Evolutionary conservation across 2,888 invertebrate species (phyloP).

Genomic region (Plemyria rubiginata): DNA sequence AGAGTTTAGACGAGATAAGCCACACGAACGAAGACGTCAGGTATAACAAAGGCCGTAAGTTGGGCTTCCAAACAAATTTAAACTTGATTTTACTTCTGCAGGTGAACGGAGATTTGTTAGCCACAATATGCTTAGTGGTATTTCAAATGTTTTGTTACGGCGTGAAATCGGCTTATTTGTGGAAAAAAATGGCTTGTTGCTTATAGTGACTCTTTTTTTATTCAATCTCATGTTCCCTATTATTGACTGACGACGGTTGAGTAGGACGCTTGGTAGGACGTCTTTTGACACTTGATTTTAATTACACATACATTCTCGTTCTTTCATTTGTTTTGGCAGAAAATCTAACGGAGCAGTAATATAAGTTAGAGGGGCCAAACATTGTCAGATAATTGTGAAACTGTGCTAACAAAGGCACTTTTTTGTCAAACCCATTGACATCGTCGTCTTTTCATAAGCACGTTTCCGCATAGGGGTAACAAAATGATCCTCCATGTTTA

Average conservation of each 20-base stretch:
- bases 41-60: constrained; percentile 54
- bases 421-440: too few species aligned
- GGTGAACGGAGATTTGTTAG: constrained; percentile 15
- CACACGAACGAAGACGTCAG: constrained; percentile 56
- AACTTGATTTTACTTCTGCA: constrained; percentile 37
- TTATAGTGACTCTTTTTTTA: neutral
- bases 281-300: too few species aligned
- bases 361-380: too few species aligned
- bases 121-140: constrained; percentile 9
- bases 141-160: constrained; percentile 2
- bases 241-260: too few species aligned
- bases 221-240: too few species aligned
- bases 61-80: constrained; percentile 47
- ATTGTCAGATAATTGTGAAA: too few species aligned
- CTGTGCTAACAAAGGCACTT: too few species aligned
- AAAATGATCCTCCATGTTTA: too few species aligned
- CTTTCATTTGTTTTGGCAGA: too few species aligned
- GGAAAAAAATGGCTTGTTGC: neutral
- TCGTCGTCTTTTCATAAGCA: neutral
- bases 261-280: too few species aligned
- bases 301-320: too few species aligned
- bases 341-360: too few species aligned
- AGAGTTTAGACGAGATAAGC: constrained; percentile 38
- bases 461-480: neutral
- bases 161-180: neutral